Evolutionary conservation across 1,140 invertebrate genomes (phyloP).

Genomic region (Gryllus bimaculatus): DNA sequence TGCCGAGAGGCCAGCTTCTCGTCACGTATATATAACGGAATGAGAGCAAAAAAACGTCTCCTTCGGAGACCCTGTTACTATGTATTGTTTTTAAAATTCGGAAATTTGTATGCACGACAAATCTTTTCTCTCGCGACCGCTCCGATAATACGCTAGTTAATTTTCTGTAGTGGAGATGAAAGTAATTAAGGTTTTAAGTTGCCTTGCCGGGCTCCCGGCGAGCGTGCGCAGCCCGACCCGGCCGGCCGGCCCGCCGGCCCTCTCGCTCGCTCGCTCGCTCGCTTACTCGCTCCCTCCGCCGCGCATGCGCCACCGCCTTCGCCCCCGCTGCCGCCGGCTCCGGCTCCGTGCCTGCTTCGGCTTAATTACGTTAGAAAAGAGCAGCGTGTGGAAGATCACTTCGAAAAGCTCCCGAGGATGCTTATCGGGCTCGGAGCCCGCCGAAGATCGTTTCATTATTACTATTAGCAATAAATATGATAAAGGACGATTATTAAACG

Average conservation of each 20-base stretch:
- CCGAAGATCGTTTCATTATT: conserved; percentile 9
- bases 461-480: conserved; percentile 15
- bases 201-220: too few relatives aligned
- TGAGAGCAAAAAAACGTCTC: background rate
- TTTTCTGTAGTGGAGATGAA: conserved; percentile 4
- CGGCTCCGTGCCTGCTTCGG: too few relatives aligned
- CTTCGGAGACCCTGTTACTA: background rate
- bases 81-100: conserved; percentile 8
- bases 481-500: background rate
- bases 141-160: background rate
- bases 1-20: background rate
- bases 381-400: too few relatives aligned
- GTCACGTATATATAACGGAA: background rate
- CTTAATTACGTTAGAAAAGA: too few relatives aligned
- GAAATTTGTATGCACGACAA: conserved; percentile 11
- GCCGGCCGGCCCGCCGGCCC: too few relatives aligned
- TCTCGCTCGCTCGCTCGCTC: background rate
- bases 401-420: too few relatives aligned
- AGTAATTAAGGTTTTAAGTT: conserved; percentile 6
- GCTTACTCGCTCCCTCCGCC: too few relatives aligned
- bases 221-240: background rate
- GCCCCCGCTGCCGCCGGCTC: too few relatives aligned
- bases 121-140: conserved; percentile 8
- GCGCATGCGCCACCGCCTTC: too few relatives aligned
- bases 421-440: too few relatives aligned